Percentiles rank a stretch among this genome's conserved stretches.
phyloP scores from a whole-genome alignment of 2,797 vertebrate species.

The Gallirallus australis region DNA sequence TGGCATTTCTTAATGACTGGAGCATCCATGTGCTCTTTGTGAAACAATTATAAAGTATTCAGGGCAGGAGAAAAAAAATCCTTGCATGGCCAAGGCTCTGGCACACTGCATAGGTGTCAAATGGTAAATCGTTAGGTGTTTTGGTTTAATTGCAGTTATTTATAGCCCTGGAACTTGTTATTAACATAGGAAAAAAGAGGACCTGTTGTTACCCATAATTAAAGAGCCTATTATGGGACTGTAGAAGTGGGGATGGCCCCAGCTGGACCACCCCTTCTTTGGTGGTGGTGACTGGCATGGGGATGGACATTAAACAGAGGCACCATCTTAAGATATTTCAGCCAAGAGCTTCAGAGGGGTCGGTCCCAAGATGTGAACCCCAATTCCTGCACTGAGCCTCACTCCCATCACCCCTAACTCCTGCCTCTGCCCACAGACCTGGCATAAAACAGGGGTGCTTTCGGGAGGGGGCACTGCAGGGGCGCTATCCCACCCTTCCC shows the following conservation, averaged over 20 bases:
- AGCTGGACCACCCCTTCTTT: not conserved
- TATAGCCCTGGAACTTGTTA: conserved; percentile 58
- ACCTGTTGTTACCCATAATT: conserved; percentile 29
- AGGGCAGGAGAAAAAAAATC: not conserved
- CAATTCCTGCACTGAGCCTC: not conserved
- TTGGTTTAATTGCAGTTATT: conserved; percentile 65
- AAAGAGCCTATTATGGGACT: not conserved
- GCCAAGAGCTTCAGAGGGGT: not conserved
- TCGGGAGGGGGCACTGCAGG: not conserved
- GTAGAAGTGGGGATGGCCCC: not conserved
- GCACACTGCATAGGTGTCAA: conserved; percentile 45
- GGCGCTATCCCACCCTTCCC: not conserved
- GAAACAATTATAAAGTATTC: conserved; percentile 63
- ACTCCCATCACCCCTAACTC: not conserved
- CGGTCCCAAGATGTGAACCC: not conserved
- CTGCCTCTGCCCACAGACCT: not conserved
- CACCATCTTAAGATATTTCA: not conserved
- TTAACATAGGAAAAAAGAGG: conserved; percentile 46
- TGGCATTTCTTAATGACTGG: conserved; percentile 34
- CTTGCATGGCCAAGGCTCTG: not conserved
- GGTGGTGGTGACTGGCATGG: not conserved
- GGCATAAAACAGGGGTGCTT: not conserved
- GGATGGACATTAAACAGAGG: not conserved
- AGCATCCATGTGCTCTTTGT: conserved; percentile 28
- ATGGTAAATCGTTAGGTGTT: conserved; percentile 43